Percentiles rank a stretch among this genome's conserved stretches.
Evolutionary conservation across 1,140 invertebrate species (phyloP).

Genomic region (Drosophila arawakana): DNA sequence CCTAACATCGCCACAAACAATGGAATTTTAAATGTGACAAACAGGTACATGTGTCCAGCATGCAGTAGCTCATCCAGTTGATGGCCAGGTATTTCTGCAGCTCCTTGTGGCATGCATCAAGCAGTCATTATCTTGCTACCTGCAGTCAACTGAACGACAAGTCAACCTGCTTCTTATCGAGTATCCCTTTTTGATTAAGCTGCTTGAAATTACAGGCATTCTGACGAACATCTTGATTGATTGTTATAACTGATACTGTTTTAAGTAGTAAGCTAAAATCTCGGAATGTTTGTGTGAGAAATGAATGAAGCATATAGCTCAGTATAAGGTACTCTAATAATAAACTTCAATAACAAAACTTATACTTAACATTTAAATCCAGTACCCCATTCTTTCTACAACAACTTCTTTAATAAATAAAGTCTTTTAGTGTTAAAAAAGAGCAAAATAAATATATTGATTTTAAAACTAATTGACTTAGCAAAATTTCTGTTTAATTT

Average conservation of each 20-base stretch:
- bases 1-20: constrained; percentile 47
- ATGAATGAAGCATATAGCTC: no score
- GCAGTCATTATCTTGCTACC: constrained; percentile 2
- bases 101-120: constrained; percentile 13
- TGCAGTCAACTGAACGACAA: neutral
- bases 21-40: constrained; percentile 78
- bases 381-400: no score
- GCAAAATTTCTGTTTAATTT: no score
- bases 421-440: no score
- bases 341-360: no score
- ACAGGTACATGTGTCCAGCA: constrained; percentile 56
- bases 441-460: no score
- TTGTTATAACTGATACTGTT: neutral
- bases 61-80: constrained; percentile 1
- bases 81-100: neutral
- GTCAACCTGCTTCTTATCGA: constrained; percentile 1
- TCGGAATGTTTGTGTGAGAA: no score
- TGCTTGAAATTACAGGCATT: constrained; percentile 1
- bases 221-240: neutral
- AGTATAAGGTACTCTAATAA: no score
- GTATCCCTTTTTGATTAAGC: constrained; percentile 9
- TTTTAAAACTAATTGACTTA: no score
- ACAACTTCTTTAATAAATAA: no score
- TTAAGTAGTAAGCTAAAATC: no score
- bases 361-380: no score